Percentiles rank a stretch among this genome's conserved stretches.
Conservation (phyloP, 2,113 vertebrate genomes). For the Oryctolagus cuniculus region mOryCun1.1 NC_091438.1:146377501-146378000, state of each 20-base stretch:
- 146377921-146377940: constrained; percentile 5
- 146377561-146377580: too few relatives aligned
- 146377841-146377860: background rate
- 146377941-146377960: background rate
- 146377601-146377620: too few relatives aligned
- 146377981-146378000: background rate
- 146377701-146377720: too few relatives aligned
- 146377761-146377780: constrained; percentile 7
- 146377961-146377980: background rate
- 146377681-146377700: too few relatives aligned
- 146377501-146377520: too few relatives aligned
- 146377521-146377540: too few relatives aligned
- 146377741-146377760: background rate
- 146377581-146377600: too few relatives aligned
- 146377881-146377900: background rate
- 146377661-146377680: too few relatives aligned
- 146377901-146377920: background rate
- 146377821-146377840: background rate
- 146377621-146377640: too few relatives aligned
- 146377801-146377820: background rate
- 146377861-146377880: constrained; percentile 52
- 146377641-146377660: too few relatives aligned
- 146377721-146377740: too few relatives aligned
- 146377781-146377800: background rate
- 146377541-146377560: too few relatives aligned